Percentiles rank a stretch among this genome's conserved stretches.
phyloP scores from a whole-genome alignment of 2,113 vertebrate species.

The Tachycineta bicolor region DNA sequence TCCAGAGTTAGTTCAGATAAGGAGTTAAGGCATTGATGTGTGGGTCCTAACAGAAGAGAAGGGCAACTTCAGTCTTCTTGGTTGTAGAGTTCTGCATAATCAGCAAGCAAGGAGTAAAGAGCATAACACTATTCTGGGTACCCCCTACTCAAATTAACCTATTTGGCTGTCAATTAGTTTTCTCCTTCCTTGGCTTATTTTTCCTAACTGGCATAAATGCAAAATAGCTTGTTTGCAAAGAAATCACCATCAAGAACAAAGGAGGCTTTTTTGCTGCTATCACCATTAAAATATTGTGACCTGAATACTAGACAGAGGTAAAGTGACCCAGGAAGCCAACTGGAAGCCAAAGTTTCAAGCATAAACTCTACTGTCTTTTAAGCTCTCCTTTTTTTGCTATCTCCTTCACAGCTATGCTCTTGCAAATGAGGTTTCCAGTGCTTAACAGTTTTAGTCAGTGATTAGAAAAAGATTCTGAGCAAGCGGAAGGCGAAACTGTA shows the following conservation, averaged over 20 bases:
- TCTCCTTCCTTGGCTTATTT: neutral
- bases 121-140: neutral
- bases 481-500: neutral
- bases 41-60: neutral
- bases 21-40: neutral
- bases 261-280: neutral
- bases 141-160: neutral
- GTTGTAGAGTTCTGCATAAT: neutral
- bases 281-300: neutral
- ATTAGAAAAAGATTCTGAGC: constrained; percentile 12
- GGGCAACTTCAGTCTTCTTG: neutral
- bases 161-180: neutral
- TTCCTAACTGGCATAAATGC: neutral
- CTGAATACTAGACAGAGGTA: neutral
- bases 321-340: neutral
- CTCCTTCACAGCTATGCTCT: neutral
- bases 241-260: neutral
- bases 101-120: neutral
- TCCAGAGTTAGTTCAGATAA: neutral
- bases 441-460: neutral
- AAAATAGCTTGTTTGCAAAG: neutral
- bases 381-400: neutral
- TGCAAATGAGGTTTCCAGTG: neutral
- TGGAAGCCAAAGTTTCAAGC: neutral
- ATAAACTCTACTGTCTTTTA: neutral